Evolutionary conservation across 1,140 invertebrate species (phyloP).

Genomic region (Leptinotarsa defecta): DNA sequence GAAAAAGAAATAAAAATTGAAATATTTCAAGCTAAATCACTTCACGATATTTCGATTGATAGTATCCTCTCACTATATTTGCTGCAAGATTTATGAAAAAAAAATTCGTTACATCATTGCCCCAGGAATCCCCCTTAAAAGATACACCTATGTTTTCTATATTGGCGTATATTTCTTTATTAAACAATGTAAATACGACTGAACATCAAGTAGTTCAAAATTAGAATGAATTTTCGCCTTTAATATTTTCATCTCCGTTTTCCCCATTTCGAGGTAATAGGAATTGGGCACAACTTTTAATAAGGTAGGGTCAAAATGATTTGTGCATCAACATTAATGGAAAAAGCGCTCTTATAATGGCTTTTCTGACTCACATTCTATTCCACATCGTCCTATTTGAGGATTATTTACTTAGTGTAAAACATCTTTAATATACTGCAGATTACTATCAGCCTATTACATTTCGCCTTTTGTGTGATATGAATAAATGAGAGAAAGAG

Average conservation of each 20-base stretch:
- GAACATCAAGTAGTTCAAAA: neutral
- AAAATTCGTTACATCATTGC: no score
- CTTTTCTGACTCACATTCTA: slow-evolving; percentile 9
- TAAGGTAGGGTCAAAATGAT: slow-evolving; percentile 21
- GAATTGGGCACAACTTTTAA: slow-evolving; percentile 7
- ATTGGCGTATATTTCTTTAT: neutral
- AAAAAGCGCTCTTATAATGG: slow-evolving; percentile 20
- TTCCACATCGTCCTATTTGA: slow-evolving; percentile 17
- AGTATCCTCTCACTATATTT: no score
- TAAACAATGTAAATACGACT: neutral
- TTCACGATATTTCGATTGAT: no score
- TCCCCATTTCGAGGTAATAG: neutral
- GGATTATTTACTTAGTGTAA: slow-evolving; percentile 26
- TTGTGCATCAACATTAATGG: slow-evolving; percentile 24
- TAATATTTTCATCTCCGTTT: slow-evolving; percentile 4
- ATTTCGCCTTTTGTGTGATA: neutral
- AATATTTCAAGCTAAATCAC: no score
- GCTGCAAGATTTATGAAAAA: no score
- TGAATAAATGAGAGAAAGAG: neutral
- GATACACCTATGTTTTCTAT: no score
- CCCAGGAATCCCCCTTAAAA: no score
- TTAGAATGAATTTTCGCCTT: slow-evolving; percentile 9
- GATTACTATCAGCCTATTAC: slow-evolving; percentile 24
- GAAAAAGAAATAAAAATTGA: no score
- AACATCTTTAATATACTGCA: slow-evolving; percentile 25